A percentile compares a stretch with the other conserved stretches of the same genome.
These are phyloP conservation scores for Euzophera pinguis DNA, from an alignment of 2,888 invertebrate genomes.

Conservation along the genomic window DNA sequence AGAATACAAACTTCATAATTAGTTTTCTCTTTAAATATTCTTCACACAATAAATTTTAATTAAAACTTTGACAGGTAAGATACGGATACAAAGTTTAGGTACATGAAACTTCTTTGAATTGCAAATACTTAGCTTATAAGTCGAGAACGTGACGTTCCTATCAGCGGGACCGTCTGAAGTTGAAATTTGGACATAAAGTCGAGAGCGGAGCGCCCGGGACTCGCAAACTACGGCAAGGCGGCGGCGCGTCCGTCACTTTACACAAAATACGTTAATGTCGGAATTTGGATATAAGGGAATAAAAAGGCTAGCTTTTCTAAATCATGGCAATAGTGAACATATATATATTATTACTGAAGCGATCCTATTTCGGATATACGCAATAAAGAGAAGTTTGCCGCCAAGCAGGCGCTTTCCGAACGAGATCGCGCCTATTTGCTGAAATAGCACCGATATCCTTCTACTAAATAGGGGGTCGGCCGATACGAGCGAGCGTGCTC, in stretches of 20 bases:
- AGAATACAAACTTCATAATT: slow-evolving; percentile 24
- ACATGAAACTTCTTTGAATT: slow-evolving; percentile 49
- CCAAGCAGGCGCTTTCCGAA: slow-evolving; percentile 55
- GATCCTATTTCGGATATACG: slow-evolving; percentile 58
- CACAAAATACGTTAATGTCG: slow-evolving; percentile 25
- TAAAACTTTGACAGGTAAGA: slow-evolving; percentile 45
- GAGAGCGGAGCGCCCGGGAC: slow-evolving; percentile 23
- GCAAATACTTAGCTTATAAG: slow-evolving; percentile 48
- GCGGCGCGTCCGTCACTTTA: slow-evolving; percentile 16
- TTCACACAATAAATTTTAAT: slow-evolving; percentile 40
- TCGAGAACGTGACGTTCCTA: slow-evolving; percentile 45
- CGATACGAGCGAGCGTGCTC: slow-evolving; percentile 51
- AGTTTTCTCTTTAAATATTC: slow-evolving; percentile 23
- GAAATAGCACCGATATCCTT: slow-evolving; percentile 50
- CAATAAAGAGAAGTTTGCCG: slow-evolving; percentile 59
- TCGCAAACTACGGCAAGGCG: not conserved
- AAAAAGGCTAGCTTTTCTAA: slow-evolving; percentile 39
- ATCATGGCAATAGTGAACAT: slow-evolving; percentile 38
- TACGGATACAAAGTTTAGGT: slow-evolving; percentile 42
- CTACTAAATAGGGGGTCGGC: slow-evolving; percentile 45
- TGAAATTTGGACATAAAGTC: slow-evolving; percentile 36
- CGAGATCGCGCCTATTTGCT: slow-evolving; percentile 53
- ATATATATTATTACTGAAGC: slow-evolving; percentile 48
- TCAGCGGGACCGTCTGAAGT: slow-evolving; percentile 33
- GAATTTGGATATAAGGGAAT: slow-evolving; percentile 24